Percentiles rank a stretch among this genome's conserved stretches.
These are phyloP conservation scores for Synchiropus splendidus DNA, from an alignment of 2,113 vertebrate species.

Conservation along the genomic window DNA sequence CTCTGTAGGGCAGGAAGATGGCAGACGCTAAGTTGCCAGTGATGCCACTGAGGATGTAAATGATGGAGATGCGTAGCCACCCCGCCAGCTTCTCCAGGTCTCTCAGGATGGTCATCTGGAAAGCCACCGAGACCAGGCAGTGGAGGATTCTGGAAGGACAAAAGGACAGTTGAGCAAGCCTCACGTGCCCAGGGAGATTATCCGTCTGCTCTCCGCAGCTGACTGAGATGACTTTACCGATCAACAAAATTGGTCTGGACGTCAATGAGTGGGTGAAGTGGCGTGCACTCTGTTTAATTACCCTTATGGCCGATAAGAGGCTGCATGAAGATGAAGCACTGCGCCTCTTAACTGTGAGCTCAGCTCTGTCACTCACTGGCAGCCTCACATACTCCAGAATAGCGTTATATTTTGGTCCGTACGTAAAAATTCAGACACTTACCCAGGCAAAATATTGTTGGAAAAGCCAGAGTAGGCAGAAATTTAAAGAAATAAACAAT, in stretches of 20 bases:
- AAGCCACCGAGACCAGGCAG: conserved; percentile 91
- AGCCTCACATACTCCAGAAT: neutral
- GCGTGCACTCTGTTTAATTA: conserved; percentile 57
- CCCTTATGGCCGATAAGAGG: conserved; percentile 31
- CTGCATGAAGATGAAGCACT: conserved; percentile 19
- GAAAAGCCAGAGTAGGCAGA: too few relatives aligned
- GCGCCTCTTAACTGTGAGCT: conserved; percentile 26
- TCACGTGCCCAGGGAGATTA: conserved; percentile 33
- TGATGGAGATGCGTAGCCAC: conserved; percentile 97
- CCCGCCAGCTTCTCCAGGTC: conserved; percentile 97
- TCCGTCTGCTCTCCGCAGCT: conserved; percentile 27
- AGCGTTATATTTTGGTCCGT: too few relatives aligned
- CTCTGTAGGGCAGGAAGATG: conserved; percentile 95
- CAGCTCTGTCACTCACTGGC: conserved; percentile 15
- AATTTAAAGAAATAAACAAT: too few relatives aligned
- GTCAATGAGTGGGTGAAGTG: conserved; percentile 33
- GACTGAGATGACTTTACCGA: conserved; percentile 18
- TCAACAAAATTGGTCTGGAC: conserved; percentile 27
- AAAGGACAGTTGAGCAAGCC: conserved; percentile 7
- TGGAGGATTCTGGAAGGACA: conserved; percentile 83
- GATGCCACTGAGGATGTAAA: conserved; percentile 94
- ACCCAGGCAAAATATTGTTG: too few relatives aligned
- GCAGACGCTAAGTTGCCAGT: conserved; percentile 94
- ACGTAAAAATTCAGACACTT: too few relatives aligned
- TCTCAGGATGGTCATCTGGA: conserved; percentile 97